Conservation (phyloP, 2,888 invertebrate species). For the Folsomia candida region DNA sequence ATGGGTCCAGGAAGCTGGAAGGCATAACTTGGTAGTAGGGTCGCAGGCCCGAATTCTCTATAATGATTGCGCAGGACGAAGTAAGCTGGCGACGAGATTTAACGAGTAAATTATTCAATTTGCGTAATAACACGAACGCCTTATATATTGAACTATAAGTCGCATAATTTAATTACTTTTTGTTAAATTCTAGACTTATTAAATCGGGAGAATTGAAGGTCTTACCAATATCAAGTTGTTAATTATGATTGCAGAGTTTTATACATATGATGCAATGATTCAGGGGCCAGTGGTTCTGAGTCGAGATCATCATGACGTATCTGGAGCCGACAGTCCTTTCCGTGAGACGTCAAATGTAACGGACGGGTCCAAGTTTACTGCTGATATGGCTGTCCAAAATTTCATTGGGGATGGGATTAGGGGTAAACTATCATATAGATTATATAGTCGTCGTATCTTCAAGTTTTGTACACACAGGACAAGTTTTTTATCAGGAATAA, state of each 20-base stretch:
- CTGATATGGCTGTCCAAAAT: slow-evolving; percentile 64
- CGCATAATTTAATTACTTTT: no score
- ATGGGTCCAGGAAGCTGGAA: slow-evolving; percentile 61
- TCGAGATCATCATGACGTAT: slow-evolving; percentile 65
- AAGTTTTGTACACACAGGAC: no score
- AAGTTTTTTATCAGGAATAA: no score
- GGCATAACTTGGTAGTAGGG: slow-evolving; percentile 61
- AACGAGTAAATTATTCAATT: no score
- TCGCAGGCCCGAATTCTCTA: slow-evolving; percentile 62
- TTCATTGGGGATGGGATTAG: slow-evolving; percentile 61
- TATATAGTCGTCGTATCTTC: no score
- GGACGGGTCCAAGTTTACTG: slow-evolving; percentile 63
- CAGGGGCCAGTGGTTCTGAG: slow-evolving; percentile 62
- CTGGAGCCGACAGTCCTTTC: slow-evolving; percentile 63
- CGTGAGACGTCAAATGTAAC: slow-evolving; percentile 64
- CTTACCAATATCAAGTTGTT: neutral
- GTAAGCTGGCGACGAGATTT: slow-evolving; percentile 59
- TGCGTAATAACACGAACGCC: no score
- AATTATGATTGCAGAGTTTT: neutral
- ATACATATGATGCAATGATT: neutral
- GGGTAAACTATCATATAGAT: no score
- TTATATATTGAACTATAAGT: no score
- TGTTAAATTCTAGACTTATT: no score
- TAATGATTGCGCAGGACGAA: slow-evolving; percentile 60
- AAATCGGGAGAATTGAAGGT: slow-evolving; percentile 55